Evolutionary conservation across 2,888 invertebrate genomes (phyloP).

Genomic region (Acleris laterana): DNA sequence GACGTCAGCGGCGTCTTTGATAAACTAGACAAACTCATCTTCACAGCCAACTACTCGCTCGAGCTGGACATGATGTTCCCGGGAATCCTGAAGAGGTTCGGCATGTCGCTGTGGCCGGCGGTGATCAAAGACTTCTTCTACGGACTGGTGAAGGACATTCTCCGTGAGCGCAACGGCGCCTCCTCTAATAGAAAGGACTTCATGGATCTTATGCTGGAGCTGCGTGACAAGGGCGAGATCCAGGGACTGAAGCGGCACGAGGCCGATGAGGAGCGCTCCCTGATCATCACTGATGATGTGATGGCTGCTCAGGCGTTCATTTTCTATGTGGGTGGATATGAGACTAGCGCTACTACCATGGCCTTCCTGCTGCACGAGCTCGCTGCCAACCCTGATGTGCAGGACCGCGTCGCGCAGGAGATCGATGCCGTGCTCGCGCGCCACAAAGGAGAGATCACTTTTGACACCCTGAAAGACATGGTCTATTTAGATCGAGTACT

Average conservation of each 20-base stretch:
- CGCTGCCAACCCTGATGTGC: conserved; percentile 37
- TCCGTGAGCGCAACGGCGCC: conserved; percentile 31
- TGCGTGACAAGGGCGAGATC: conserved; percentile 29
- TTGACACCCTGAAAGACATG: conserved; percentile 31
- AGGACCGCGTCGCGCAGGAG: conserved; percentile 29
- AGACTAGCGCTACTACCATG: conserved; percentile 51
- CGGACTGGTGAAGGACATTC: conserved; percentile 30
- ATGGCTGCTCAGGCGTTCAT: conserved; percentile 42
- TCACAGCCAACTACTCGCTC: conserved; percentile 14
- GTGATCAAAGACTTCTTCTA: conserved; percentile 33
- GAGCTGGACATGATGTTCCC: conserved; percentile 28
- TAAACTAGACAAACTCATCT: conserved; percentile 27
- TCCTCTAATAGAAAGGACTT: conserved; percentile 32
- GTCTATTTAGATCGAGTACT: conserved; percentile 36
- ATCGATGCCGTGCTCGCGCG: conserved; percentile 6
- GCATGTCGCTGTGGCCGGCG: conserved; percentile 26
- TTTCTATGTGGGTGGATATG: conserved; percentile 50
- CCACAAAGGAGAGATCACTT: conserved; percentile 6
- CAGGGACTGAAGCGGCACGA: conserved; percentile 25
- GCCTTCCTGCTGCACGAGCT: conserved; percentile 48
- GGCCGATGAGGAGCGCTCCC: conserved; percentile 19
- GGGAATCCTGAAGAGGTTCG: conserved; percentile 32
- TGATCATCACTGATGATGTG: conserved; percentile 35
- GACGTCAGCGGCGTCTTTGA: conserved; percentile 29
- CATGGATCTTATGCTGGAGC: conserved; percentile 37